These are phyloP conservation scores for Meles meles DNA, from an alignment of 2,113 vertebrate genomes.

Conservation along the genomic window DNA sequence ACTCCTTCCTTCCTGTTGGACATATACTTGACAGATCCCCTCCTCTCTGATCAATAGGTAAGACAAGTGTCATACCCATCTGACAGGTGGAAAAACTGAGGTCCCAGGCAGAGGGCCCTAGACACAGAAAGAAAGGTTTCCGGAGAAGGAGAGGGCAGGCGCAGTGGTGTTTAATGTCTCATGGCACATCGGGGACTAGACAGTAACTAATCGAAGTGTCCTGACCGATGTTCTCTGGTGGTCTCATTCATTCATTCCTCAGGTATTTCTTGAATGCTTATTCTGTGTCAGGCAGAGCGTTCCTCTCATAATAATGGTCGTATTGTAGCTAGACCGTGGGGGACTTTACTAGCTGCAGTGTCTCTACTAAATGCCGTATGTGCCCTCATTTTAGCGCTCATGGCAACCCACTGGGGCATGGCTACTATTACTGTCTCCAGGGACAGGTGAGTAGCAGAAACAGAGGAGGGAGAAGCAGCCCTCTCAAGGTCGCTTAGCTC, in stretches of 20 bases:
- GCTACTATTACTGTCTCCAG: not conserved
- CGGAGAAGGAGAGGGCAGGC: not conserved
- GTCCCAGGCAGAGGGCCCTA: not conserved
- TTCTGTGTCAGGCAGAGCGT: rapidly evolving
- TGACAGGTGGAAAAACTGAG: not conserved
- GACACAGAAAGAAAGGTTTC: not conserved
- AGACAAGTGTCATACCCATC: not conserved
- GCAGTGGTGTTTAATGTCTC: not conserved
- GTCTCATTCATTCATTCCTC: not conserved
- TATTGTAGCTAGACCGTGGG: not conserved
- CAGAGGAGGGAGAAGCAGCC: too few relatives aligned
- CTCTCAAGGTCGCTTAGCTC: rapidly evolving
- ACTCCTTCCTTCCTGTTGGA: not conserved
- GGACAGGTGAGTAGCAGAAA: too few relatives aligned
- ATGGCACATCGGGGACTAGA: not conserved
- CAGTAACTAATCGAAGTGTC: not conserved
- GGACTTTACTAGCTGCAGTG: rapidly evolving
- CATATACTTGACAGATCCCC: too few relatives aligned
- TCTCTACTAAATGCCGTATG: not conserved
- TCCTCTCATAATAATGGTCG: rapidly evolving
- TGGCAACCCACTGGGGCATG: not conserved
- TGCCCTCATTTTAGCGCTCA: not conserved
- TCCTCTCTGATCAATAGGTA: not conserved
- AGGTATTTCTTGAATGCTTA: not conserved
- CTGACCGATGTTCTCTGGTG: not conserved